phyloP scores from a whole-genome alignment of 2,113 vertebrate species.

The Sinocyclocheilus anshuiensis region DNA sequence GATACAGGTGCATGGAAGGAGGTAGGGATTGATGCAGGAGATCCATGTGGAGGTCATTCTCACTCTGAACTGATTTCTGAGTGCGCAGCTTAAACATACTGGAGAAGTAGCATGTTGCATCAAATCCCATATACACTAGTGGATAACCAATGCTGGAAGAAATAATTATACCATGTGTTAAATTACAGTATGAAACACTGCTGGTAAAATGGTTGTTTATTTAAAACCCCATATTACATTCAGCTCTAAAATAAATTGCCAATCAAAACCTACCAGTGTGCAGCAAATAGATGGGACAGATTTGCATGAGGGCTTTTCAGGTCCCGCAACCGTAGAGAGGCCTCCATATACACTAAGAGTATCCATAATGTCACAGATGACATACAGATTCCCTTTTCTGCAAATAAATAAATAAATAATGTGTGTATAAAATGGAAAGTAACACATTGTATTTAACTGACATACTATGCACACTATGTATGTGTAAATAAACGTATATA shows the following conservation, averaged over 20 bases:
- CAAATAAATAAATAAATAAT: neutral
- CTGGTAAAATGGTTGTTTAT: neutral
- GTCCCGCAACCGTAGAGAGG: conserved; percentile 79
- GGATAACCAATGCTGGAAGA: conserved; percentile 79
- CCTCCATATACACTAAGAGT: conserved; percentile 80
- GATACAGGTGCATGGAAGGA: conserved; percentile 74
- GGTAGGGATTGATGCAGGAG: conserved; percentile 78
- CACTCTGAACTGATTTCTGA: conserved; percentile 75
- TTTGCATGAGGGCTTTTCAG: conserved; percentile 79
- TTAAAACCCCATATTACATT: neutral
- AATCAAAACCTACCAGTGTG: conserved; percentile 74
- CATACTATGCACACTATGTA: too few species aligned
- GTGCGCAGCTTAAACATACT: conserved; percentile 79
- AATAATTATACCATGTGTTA: neutral
- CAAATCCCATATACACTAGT: conserved; percentile 80
- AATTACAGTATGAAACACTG: neutral
- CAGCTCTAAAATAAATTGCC: neutral
- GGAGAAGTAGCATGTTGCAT: conserved; percentile 82
- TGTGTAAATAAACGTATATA: neutral
- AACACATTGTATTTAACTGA: too few species aligned
- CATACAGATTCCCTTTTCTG: conserved; percentile 81
- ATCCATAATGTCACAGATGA: conserved; percentile 81
- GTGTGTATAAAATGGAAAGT: too few species aligned
- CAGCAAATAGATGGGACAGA: conserved; percentile 81
- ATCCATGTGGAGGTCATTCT: conserved; percentile 79